Evolutionary conservation across 2,113 vertebrate species (phyloP).

Genomic region (Cyanoramphus novaezelandiae): DNA sequence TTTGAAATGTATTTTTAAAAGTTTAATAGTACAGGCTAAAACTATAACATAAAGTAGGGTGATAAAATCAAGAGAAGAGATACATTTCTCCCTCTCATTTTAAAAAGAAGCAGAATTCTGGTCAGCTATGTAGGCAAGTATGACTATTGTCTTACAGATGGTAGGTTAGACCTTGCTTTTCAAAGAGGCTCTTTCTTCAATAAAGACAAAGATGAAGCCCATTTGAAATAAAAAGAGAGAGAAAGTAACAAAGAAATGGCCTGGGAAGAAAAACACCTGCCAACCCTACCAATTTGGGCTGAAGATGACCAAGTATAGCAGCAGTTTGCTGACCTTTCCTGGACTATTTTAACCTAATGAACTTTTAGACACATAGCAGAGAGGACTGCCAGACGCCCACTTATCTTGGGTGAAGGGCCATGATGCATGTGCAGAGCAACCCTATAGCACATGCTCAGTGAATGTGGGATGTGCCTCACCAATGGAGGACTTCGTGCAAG

Average conservation of each 20-base stretch:
- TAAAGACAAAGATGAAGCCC: not conserved
- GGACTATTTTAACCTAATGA: not conserved
- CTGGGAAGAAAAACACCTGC: not conserved
- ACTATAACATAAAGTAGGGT: not conserved
- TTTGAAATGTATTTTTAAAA: not conserved
- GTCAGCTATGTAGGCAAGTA: not conserved
- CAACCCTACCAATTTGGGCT: not conserved
- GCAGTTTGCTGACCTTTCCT: not conserved
- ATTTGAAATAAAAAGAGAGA: not conserved
- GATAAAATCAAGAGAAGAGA: not conserved
- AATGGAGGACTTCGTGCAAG: not conserved
- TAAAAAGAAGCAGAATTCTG: not conserved
- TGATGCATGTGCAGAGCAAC: not conserved
- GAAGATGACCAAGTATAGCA: not conserved
- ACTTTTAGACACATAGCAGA: not conserved
- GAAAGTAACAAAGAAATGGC: not conserved
- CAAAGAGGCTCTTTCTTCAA: not conserved
- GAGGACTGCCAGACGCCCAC: not conserved
- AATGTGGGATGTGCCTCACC: fast-evolving
- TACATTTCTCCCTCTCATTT: not conserved
- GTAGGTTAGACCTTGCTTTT: not conserved
- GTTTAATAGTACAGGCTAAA: not conserved
- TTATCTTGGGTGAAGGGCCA: not conserved
- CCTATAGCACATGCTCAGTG: fast-evolving
- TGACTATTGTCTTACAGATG: not conserved